Evolutionary conservation across 2,797 vertebrate species (phyloP).

Genomic region (Clarias laeviceps): DNA sequence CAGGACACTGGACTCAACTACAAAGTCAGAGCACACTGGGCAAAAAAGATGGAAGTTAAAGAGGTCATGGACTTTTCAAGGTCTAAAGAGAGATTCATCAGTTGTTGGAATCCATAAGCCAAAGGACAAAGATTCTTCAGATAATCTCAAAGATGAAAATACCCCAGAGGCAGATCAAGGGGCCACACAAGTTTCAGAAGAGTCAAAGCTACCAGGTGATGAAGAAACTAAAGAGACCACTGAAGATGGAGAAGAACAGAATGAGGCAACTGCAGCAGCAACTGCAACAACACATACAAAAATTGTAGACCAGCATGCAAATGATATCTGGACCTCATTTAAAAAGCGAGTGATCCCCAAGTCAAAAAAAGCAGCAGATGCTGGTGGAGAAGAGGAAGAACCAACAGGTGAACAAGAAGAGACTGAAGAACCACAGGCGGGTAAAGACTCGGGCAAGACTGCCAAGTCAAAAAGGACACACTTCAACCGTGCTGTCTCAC

Average conservation of each 20-base stretch:
- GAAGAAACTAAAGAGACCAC: conserved; percentile 49
- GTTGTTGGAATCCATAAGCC: conserved; percentile 74
- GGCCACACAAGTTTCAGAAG: conserved; percentile 39
- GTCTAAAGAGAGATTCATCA: conserved; percentile 79
- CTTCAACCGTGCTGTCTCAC: conserved; percentile 78
- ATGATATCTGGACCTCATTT: conserved; percentile 82
- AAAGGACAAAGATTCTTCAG: conserved; percentile 71
- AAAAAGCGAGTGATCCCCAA: conserved; percentile 81
- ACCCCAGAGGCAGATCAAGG: conserved; percentile 50
- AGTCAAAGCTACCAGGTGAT: conserved; percentile 52
- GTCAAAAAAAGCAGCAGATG: conserved; percentile 68
- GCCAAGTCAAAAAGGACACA: conserved; percentile 78
- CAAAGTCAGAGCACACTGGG: conserved; percentile 69
- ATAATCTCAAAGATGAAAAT: conserved; percentile 64
- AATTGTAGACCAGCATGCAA: conserved; percentile 74
- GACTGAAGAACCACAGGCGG: conserved; percentile 67
- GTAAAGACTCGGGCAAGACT: conserved; percentile 74
- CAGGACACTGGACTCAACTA: conserved; percentile 75
- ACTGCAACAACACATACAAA: conserved; percentile 61
- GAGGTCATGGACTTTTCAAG: conserved; percentile 83
- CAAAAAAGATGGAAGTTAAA: conserved; percentile 82
- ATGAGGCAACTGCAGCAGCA: conserved; percentile 45
- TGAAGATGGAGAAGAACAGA: conserved; percentile 56
- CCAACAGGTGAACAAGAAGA: conserved; percentile 71
- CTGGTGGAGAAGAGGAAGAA: conserved; percentile 69